Evolutionary conservation across 1,140 invertebrate genomes (phyloP), one percentile per base, ranked within the genome.

Genomic region (Lepidostoma basale): DNA sequence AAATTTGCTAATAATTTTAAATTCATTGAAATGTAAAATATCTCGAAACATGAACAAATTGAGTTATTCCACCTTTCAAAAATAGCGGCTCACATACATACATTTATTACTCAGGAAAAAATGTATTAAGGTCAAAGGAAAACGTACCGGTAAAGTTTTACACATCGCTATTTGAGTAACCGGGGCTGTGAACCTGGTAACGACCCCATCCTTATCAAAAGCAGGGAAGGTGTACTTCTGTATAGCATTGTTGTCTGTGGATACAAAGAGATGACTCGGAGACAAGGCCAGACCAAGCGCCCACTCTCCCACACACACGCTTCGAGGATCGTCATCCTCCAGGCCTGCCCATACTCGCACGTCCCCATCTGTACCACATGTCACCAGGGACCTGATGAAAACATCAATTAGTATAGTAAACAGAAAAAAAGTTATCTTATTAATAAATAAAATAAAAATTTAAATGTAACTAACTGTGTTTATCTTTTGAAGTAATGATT

Each of bases 281-380:
- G 77, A 89, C 85, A 86, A 95, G 78, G 74, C 85, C 76, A 79
- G 85, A 78, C 81, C 83, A 76, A 80, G 76, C 6, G 91, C 90
- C 83, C 88, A 90, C 77, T 96, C 94, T 1, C 93, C 94, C 70
- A 96, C 86, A 78, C 90, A 93, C 72, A 89, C 89, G 14, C 93
- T 92, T 3, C 86, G 84, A 1, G 94, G 93, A 83, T 97, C 95
- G 81, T 95, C 92, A 78, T 96, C 93, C 76, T 93, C 89, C 73
- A 94, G 87, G 73, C 90, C 89, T 28, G 91, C 81, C 93, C 94
- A 98, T 40, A 93, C 88, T 76, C 95, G 83, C 18, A 97, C 88
- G 82, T 98, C 95, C 49, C 95, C 95, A 83, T 98, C 95, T 62
- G 87, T 87, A 20, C 96, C 95, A 84, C 93, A 93, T 9, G 95